A percentile compares a stretch with the other conserved stretches of the same genome.
These are phyloP conservation scores for Hydropotes inermis DNA, from an alignment of 2,113 vertebrate species.

Conservation along the genomic window DNA sequence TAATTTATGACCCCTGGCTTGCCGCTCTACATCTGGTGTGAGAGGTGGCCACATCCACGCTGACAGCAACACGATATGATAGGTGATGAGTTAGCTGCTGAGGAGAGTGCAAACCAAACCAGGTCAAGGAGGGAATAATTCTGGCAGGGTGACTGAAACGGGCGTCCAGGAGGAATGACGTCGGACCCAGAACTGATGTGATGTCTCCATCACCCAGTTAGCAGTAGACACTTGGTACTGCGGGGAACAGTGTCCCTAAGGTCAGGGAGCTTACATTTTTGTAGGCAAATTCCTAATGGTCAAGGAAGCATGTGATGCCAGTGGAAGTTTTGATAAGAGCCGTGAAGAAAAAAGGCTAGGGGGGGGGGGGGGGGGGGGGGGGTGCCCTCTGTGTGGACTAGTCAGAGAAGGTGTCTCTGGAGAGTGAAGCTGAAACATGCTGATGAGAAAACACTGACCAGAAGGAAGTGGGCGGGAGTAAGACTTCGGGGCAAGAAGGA, in stretches of 20 bases:
- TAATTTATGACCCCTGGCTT: not conserved
- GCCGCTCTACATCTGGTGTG: not conserved
- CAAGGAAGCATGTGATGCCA: not conserved
- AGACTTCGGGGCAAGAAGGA: not conserved
- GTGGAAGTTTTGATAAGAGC: not conserved
- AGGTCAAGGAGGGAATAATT: not conserved
- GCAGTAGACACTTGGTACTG: fast-evolving
- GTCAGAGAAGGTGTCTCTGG: not conserved
- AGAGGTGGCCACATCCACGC: not conserved
- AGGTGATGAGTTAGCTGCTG: not conserved
- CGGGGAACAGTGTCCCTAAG: not conserved
- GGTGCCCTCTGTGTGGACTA: fast-evolving
- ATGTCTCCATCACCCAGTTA: not conserved
- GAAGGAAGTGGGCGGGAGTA: fast-evolving
- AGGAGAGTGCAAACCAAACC: not conserved
- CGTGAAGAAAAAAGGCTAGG: not conserved
- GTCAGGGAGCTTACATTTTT: not conserved
- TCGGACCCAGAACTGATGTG: not conserved
- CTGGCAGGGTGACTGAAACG: not conserved
- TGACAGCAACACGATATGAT: not conserved
- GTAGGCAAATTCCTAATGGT: not conserved
- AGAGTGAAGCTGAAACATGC: not conserved
- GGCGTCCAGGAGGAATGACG: not conserved
- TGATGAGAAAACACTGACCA: not conserved
- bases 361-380: fast-evolving